These are phyloP conservation scores for Acropora yongei DNA, from an alignment of 64 coral and sea anemone genomes.

Conservation along the genomic window DNA sequence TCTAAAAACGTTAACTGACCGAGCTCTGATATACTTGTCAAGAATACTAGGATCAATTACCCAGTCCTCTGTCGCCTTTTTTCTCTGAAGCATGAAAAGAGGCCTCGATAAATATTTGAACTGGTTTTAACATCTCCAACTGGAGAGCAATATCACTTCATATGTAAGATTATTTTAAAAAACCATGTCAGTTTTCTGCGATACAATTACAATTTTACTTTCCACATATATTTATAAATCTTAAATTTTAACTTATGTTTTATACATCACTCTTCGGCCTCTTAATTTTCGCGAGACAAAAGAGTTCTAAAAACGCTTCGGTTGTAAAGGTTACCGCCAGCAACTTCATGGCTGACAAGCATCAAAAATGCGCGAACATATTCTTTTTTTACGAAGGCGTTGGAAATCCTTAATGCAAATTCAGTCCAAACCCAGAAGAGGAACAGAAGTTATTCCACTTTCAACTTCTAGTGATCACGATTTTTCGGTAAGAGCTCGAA, in stretches of 20 bases:
- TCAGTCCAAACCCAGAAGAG: too few species aligned
- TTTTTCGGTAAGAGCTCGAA: background rate
- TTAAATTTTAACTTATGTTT: background rate
- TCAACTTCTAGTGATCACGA: background rate
- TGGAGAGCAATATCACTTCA: background rate
- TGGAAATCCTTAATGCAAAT: too few species aligned
- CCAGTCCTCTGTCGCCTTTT: too few species aligned
- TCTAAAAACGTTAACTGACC: too few species aligned
- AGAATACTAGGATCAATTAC: too few species aligned
- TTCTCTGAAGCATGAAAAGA: background rate
- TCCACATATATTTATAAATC: background rate
- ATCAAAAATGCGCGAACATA: too few species aligned
- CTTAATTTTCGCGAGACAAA: too few species aligned
- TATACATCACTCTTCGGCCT: background rate
- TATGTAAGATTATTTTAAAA: constrained; percentile 31
- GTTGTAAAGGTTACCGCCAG: too few species aligned
- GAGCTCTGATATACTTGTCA: too few species aligned
- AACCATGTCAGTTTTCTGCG: constrained; percentile 4
- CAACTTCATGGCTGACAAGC: too few species aligned
- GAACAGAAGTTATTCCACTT: background rate
- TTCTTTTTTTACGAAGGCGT: too few species aligned
- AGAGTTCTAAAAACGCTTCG: too few species aligned
- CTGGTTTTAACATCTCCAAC: background rate
- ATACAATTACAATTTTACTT: background rate
- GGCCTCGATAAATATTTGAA: background rate